A percentile compares a stretch with the other conserved stretches of the same genome.
These are phyloP conservation scores for Pecten maximus DNA, from an alignment of 2,888 invertebrate genomes.

Conservation along the genomic window DNA sequence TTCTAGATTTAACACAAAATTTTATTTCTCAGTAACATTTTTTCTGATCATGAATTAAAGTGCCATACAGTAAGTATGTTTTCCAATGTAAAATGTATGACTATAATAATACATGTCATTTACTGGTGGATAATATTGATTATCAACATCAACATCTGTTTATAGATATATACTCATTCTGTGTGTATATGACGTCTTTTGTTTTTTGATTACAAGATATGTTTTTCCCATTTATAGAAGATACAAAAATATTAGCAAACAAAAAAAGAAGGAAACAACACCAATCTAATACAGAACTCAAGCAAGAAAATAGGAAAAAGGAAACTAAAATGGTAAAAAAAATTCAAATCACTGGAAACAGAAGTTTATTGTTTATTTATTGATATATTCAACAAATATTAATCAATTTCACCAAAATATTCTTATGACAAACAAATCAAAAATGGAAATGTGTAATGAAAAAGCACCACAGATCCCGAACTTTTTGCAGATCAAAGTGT, in stretches of 20 bases:
- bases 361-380: no score
- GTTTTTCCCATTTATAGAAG: neutral
- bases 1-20: no score
- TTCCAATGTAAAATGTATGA: neutral
- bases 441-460: no score
- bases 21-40: no score
- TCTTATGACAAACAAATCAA: no score
- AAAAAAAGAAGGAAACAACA: neutral
- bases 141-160: neutral
- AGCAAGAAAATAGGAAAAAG: neutral
- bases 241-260: constrained; percentile 17
- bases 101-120: neutral
- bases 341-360: neutral
- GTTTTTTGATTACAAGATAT: neutral
- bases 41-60: neutral
- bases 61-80: neutral
- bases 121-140: no score
- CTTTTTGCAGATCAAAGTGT: no score
- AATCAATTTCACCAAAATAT: no score
- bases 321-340: neutral
- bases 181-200: neutral
- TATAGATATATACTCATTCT: neutral
- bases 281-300: neutral
- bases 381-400: no score
- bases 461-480: no score